phyloP scores from a whole-genome alignment of 2,888 invertebrate genomes.

The Linnaemya tessellans region DNA sequence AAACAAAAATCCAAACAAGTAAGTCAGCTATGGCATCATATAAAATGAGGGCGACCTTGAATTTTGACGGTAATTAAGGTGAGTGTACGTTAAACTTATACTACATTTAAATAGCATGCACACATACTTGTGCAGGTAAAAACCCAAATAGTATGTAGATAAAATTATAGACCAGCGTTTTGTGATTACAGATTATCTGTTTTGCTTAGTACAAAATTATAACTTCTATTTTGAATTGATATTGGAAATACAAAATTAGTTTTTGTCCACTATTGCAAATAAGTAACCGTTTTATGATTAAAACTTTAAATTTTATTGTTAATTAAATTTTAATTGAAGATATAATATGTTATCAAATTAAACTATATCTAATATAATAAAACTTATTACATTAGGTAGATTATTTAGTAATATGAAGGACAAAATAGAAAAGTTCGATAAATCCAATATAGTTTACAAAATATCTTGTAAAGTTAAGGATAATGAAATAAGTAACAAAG shows the following conservation, averaged over 20 bases:
- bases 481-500: too few relatives aligned
- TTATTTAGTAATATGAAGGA: too few relatives aligned
- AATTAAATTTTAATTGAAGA: too few relatives aligned
- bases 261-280: too few relatives aligned
- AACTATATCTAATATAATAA: too few relatives aligned
- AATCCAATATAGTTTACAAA: too few relatives aligned
- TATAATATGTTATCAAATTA: too few relatives aligned
- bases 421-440: too few relatives aligned
- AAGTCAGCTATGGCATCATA: slow-evolving; percentile 64
- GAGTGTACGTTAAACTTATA: slow-evolving; percentile 42
- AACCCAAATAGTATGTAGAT: not conserved
- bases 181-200: not conserved
- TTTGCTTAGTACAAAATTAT: not conserved
- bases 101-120: not conserved
- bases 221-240: not conserved
- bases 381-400: too few relatives aligned
- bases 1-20: slow-evolving; percentile 65
- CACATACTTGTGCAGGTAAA: not conserved
- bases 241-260: not conserved
- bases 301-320: too few relatives aligned
- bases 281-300: too few relatives aligned
- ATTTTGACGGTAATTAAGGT: slow-evolving; percentile 74
- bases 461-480: too few relatives aligned
- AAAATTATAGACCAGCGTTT: not conserved
- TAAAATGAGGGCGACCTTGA: slow-evolving; percentile 81